phyloP scores from a whole-genome alignment of 2,888 invertebrate species.

The Harpagoxenus sublaevis region DNA sequence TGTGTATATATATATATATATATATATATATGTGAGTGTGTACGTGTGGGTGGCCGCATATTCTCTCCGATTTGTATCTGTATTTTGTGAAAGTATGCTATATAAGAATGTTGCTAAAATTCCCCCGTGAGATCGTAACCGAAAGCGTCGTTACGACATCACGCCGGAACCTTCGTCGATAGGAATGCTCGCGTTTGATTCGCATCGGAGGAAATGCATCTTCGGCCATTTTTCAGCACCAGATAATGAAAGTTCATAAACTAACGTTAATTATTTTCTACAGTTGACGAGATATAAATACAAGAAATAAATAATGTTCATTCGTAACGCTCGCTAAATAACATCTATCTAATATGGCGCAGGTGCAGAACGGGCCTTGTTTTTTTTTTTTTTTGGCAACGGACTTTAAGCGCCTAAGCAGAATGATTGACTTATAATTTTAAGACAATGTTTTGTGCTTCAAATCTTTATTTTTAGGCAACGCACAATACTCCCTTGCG shows the following conservation, averaged over 20 bases:
- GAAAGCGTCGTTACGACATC: not conserved
- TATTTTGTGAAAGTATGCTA: slow-evolving; percentile 16
- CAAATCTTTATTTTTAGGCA: no score
- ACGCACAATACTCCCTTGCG: no score
- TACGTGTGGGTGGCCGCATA: slow-evolving; percentile 17
- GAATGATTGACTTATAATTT: no score
- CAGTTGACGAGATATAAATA: slow-evolving; percentile 74
- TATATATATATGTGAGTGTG: no score
- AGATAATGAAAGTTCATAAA: slow-evolving; percentile 70
- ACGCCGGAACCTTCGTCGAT: not conserved
- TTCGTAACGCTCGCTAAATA: slow-evolving; percentile 71
- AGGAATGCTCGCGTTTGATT: slow-evolving; percentile 19
- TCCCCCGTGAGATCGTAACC: slow-evolving; percentile 19
- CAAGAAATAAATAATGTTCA: slow-evolving; percentile 76
- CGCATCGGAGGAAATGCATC: slow-evolving; percentile 41
- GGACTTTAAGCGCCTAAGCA: not conserved
- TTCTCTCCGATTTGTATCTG: slow-evolving; percentile 34
- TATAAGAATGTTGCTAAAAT: slow-evolving; percentile 3
- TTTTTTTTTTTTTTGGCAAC: slow-evolving; percentile 3
- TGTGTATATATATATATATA: not conserved
- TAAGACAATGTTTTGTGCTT: no score
- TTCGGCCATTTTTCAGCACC: slow-evolving; percentile 64
- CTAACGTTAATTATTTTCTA: slow-evolving; percentile 66
- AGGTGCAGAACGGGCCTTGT: slow-evolving; percentile 52
- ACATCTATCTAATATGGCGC: slow-evolving; percentile 55